Conservation (phyloP, 1,140 invertebrate species). For the Aphelinus atriplicis region DNA sequence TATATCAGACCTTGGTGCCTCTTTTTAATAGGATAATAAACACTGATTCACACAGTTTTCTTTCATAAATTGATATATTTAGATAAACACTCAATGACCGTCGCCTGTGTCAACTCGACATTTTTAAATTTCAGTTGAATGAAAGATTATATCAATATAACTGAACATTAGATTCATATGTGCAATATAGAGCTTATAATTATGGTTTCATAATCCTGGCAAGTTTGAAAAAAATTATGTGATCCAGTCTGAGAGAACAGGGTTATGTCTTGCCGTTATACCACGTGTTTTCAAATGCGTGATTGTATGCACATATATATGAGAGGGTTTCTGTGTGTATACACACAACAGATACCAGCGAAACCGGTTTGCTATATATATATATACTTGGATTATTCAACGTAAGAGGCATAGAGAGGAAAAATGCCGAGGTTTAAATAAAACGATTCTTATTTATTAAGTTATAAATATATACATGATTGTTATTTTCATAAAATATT, state of each 20-base stretch:
- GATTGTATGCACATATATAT: neutral
- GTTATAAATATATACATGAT: conserved; percentile 28
- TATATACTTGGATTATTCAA: too few relatives aligned
- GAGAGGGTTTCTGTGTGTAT: neutral
- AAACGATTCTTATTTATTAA: conserved; percentile 25
- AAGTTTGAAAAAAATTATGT: neutral
- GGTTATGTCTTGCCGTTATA: neutral
- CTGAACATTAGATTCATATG: too few relatives aligned
- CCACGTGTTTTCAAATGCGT: neutral
- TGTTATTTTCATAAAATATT: neutral
- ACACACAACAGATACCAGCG: neutral
- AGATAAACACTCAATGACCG: too few relatives aligned
- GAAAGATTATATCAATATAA: too few relatives aligned
- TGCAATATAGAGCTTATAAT: too few relatives aligned
- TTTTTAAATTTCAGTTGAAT: too few relatives aligned
- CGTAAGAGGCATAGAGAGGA: conserved; percentile 5
- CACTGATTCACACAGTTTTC: too few relatives aligned
- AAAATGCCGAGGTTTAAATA: conserved; percentile 11
- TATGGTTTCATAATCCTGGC: neutral
- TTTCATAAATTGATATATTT: too few relatives aligned
- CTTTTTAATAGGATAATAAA: too few relatives aligned
- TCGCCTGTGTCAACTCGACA: too few relatives aligned
- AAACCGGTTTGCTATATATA: neutral
- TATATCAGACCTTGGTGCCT: too few relatives aligned
- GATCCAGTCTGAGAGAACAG: neutral